Evolutionary conservation across 1,140 invertebrate species (phyloP).

Genomic region (Probaryconus sp.): DNA sequence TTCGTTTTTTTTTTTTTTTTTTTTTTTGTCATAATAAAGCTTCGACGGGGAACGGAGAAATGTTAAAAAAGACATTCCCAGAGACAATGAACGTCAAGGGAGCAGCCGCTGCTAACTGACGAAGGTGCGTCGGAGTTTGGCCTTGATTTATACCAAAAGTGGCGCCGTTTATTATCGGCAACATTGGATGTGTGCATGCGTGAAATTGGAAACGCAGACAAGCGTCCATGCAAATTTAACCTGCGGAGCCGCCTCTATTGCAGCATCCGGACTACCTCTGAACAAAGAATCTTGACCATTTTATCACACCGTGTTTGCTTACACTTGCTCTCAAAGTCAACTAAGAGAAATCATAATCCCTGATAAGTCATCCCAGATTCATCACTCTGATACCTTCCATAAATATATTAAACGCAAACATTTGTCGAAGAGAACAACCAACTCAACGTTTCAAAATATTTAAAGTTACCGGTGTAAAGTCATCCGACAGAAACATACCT

Average conservation of each 20-base stretch:
- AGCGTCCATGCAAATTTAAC: conserved; percentile 75
- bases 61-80: conserved; percentile 4
- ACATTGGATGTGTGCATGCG: conserved; percentile 73
- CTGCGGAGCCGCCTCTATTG: conserved; percentile 58
- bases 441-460: too few species aligned
- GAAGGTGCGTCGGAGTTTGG: conserved; percentile 54
- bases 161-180: conserved; percentile 74
- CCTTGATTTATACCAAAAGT: conserved; percentile 75
- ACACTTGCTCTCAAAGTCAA: background rate
- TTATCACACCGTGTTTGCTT: conserved; percentile 4
- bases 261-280: conserved; percentile 55
- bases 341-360: conserved; percentile 7
- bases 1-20: conserved; percentile 15
- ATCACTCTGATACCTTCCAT: conserved; percentile 4
- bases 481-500: too few species aligned
- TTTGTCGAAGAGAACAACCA: too few species aligned
- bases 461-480: too few species aligned
- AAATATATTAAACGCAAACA: background rate
- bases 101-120: conserved; percentile 37
- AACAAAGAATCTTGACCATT: conserved; percentile 64
- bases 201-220: conserved; percentile 77
- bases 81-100: too few species aligned
- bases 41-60: conserved; percentile 11
- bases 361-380: background rate
- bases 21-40: conserved; percentile 25